Evolutionary conservation across 2,888 invertebrate species (phyloP).

Genomic region (Parnassius glacialis): DNA sequence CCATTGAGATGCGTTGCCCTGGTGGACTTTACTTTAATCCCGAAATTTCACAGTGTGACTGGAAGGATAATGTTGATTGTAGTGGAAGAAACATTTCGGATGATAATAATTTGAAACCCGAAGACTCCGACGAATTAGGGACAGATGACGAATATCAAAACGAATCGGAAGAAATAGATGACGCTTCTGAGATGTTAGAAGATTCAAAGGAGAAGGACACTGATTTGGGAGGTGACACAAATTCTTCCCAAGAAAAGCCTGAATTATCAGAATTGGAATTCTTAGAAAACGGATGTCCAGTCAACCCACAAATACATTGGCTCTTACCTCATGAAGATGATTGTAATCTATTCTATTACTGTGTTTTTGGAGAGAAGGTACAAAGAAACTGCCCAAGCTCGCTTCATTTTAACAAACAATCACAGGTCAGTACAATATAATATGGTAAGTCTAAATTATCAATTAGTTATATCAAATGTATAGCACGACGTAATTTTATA

Average conservation of each 20-base stretch:
- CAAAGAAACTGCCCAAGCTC: constrained; percentile 41
- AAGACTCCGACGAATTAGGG: constrained; percentile 13
- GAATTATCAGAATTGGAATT: constrained; percentile 37
- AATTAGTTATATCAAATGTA: no score
- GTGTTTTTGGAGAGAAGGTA: constrained; percentile 56
- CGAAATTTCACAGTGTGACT: constrained; percentile 81
- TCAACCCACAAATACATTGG: constrained; percentile 55
- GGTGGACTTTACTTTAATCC: constrained; percentile 79
- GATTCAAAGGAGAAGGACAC: background rate
- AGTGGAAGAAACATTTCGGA: constrained; percentile 51
- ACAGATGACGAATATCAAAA: background rate
- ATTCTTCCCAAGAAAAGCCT: constrained; percentile 24
- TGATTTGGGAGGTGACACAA: background rate
- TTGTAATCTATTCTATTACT: constrained; percentile 62
- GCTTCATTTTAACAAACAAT: constrained; percentile 52
- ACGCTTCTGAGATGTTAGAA: background rate
- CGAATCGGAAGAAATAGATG: constrained; percentile 1
- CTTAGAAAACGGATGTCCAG: constrained; percentile 61
- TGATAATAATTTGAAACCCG: constrained; percentile 32
- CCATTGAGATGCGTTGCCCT: constrained; percentile 80
- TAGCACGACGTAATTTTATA: no score
- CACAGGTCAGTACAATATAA: constrained; percentile 46
- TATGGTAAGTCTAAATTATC: no score
- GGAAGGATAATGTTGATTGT: constrained; percentile 82
- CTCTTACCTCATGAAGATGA: constrained; percentile 53